These are phyloP conservation scores for Podilymbus podiceps DNA, from an alignment of 2,113 vertebrate species.

Conservation along the genomic window DNA sequence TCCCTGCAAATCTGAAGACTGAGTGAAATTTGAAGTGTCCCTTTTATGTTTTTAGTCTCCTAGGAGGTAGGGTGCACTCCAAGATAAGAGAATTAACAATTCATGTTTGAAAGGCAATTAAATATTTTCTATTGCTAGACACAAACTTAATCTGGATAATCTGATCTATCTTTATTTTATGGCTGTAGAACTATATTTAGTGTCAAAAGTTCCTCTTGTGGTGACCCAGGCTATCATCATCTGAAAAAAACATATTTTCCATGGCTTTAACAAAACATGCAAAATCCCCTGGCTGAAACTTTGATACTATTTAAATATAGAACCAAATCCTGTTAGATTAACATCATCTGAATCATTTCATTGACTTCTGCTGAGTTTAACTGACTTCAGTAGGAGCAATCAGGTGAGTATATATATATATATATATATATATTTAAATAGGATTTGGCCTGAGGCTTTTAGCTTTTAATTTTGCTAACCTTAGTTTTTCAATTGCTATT, in stretches of 20 bases:
- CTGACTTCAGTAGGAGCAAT: background rate
- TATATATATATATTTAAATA: too few relatives aligned
- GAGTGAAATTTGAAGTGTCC: background rate
- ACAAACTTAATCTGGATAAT: background rate
- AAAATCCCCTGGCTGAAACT: background rate
- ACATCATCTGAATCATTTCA: background rate
- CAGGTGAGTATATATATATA: background rate
- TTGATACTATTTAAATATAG: conserved; percentile 44
- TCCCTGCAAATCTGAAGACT: background rate
- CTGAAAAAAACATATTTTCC: background rate
- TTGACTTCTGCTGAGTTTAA: background rate
- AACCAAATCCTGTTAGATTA: conserved; percentile 42
- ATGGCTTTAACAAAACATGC: background rate
- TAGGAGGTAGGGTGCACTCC: background rate
- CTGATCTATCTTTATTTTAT: conserved; percentile 1
- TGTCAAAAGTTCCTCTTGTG: conserved; percentile 15
- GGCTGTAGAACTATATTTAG: background rate
- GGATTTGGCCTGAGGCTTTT: background rate
- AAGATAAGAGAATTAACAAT: conserved; percentile 11
- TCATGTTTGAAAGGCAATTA: conserved; percentile 27
- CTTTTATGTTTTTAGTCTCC: background rate
- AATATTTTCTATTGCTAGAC: background rate
- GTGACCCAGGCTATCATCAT: background rate
- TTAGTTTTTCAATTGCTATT: background rate
- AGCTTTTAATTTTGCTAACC: background rate